These are phyloP conservation scores for Alectura lathami DNA, from an alignment of 2,113 vertebrate genomes.

Conservation along the genomic window DNA sequence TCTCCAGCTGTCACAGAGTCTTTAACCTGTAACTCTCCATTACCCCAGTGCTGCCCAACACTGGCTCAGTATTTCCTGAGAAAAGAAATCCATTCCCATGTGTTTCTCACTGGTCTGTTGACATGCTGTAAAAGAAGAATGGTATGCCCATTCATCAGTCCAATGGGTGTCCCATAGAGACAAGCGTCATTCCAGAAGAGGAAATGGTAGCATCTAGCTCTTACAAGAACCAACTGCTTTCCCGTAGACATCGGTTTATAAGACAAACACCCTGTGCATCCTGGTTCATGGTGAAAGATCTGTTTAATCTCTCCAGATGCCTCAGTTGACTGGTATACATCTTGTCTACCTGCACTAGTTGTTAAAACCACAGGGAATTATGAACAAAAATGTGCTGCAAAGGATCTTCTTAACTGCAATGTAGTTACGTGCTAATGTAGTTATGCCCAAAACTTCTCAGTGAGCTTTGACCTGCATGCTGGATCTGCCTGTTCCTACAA, in stretches of 20 bases:
- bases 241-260: background rate
- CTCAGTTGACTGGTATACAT: accelerated
- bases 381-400: background rate
- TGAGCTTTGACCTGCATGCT: background rate
- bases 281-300: background rate
- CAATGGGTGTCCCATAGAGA: background rate
- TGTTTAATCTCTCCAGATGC: background rate
- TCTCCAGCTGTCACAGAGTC: background rate
- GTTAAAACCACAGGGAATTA: background rate
- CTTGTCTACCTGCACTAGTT: background rate
- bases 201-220: background rate
- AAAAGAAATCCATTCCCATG: background rate
- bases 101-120: background rate
- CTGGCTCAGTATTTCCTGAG: background rate
- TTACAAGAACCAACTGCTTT: background rate
- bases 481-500: background rate
- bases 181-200: background rate
- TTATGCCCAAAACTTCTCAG: background rate
- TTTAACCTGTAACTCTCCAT: background rate
- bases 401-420: background rate
- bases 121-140: background rate
- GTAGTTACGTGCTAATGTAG: background rate
- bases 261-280: background rate
- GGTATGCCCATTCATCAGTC: accelerated
- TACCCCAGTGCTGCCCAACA: background rate